Evolutionary conservation across 2,797 vertebrate genomes (phyloP), one percentile per base, ranked within the genome.

Genomic region (Acanthurus tractus): DNA sequence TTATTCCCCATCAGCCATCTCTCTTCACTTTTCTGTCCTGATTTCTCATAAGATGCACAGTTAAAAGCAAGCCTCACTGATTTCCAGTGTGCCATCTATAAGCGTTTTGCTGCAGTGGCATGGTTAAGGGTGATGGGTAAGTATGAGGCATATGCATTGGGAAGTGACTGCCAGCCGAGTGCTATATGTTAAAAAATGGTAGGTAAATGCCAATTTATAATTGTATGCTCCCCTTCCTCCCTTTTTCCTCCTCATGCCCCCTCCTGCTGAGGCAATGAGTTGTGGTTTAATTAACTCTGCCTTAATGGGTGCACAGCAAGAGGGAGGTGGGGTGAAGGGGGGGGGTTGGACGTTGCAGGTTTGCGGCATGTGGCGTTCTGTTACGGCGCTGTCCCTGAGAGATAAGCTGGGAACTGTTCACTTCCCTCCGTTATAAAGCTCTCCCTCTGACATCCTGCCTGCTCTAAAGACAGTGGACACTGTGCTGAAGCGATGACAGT

Each of bases 271-370:
- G 87, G 86, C 86, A 90, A 89, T 90, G 91, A 92, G 89, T 88
- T 93, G 90, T 88, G 85, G 83, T 93, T 95, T 94, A 95, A 94
- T 95, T 94, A 95, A 94, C 89, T 93, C 87, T 83, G 82, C 87
- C 85, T 92, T 94, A 94, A 94, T 94, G 86, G 88, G 81, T 85
- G 87, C 89, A 88, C 90, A 90, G 89, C 84, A 82, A 87, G 89
- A 74, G 25, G 46, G 69, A 74, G 64, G 56, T 56, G 29, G 62
- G 49, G 72, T 36, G 70, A 63, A 22, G 70, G 48, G 55, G 70
- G 48, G 55, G 25, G 15, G 69, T 34, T 77, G 78, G 82, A 80
- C 84, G 84, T 87, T 46, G 68, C 70, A 83, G 72, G 84, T 88
- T 91, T 89, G 84, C 63, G 46, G 76, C 77, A 74, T 76, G 83